These are phyloP conservation scores for Manis crassicaudata DNA, from an alignment of 2,797 vertebrate genomes.

Conservation along the genomic window DNA sequence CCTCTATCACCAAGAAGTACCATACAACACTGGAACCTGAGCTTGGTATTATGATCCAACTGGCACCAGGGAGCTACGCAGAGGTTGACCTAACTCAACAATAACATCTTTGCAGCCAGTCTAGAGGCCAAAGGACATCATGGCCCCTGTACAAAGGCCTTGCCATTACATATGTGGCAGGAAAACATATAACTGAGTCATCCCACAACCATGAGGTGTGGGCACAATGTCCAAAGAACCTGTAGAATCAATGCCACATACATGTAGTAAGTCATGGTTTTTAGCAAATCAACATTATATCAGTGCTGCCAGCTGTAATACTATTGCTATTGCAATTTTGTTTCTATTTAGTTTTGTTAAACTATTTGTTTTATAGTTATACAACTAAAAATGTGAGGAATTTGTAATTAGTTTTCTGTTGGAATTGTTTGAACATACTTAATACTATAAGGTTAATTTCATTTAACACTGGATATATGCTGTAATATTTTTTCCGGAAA, in stretches of 20 bases:
- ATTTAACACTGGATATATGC: neutral
- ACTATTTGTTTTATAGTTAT: neutral
- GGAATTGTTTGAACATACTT: constrained; percentile 4
- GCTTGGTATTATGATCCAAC: neutral
- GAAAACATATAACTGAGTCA: neutral
- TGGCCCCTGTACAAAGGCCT: neutral
- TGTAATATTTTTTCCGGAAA: neutral
- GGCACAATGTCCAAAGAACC: neutral
- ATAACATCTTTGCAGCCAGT: neutral
- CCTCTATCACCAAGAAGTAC: neutral
- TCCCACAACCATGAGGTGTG: neutral
- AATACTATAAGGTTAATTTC: neutral
- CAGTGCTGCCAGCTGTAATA: neutral
- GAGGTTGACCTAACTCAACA: neutral
- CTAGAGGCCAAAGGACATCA: neutral
- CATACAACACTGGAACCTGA: neutral
- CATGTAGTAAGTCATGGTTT: neutral
- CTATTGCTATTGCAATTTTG: neutral
- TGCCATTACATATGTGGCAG: neutral
- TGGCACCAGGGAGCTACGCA: neutral
- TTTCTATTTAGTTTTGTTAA: neutral
- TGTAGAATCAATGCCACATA: neutral
- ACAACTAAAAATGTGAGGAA: neutral
- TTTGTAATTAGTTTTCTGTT: neutral
- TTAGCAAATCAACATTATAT: neutral